These are phyloP conservation scores for Ispidina lecontei DNA, from an alignment of 2,797 vertebrate species.

Conservation along the genomic window DNA sequence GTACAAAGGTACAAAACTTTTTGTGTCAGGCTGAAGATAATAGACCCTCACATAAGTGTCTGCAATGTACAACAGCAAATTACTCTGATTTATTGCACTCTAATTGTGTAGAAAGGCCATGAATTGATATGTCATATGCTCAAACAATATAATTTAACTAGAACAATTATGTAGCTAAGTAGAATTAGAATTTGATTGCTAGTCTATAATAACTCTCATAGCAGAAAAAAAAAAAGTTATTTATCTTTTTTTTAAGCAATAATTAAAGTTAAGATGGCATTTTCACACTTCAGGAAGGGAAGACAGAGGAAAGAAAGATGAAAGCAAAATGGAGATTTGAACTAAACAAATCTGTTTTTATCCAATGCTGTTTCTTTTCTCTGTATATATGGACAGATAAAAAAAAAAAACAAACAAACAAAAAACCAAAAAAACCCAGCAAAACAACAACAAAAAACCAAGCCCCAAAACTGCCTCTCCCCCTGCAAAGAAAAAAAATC, in stretches of 20 bases:
- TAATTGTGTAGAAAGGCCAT: conserved; percentile 25
- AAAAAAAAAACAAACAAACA: background rate
- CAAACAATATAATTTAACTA: conserved; percentile 35
- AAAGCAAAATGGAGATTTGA: background rate
- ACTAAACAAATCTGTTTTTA: background rate
- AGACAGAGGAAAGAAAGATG: background rate
- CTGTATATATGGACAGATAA: background rate
- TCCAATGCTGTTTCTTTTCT: background rate
- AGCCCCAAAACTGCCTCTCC: background rate
- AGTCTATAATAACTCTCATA: background rate
- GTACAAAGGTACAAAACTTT: background rate
- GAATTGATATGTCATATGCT: background rate
- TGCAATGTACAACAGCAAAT: conserved; percentile 16
- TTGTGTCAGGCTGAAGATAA: background rate
- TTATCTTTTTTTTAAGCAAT: background rate
- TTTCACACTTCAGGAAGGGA: background rate
- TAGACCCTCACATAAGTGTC: background rate
- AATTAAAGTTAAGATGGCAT: background rate
- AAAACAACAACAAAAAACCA: background rate
- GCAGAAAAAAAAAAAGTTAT: background rate
- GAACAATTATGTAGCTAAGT: conserved; percentile 17
- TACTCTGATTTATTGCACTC: conserved; percentile 48
- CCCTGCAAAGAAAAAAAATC: accelerated
- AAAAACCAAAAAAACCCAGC: background rate
- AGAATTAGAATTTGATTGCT: conserved; percentile 28